These are phyloP conservation scores for Scytalopus superciliaris DNA, from an alignment of 2,113 vertebrate species.

Conservation along the genomic window DNA sequence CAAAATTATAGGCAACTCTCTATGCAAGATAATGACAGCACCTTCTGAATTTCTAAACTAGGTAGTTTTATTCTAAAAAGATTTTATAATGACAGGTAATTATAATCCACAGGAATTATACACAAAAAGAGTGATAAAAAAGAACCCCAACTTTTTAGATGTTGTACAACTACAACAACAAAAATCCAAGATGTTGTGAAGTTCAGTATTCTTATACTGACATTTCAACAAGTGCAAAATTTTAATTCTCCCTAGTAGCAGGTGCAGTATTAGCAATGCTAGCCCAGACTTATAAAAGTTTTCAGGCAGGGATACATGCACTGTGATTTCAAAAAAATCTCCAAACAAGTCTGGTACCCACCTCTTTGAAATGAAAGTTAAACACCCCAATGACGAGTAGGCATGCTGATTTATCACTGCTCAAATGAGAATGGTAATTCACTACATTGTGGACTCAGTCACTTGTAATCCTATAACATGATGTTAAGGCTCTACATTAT, in stretches of 20 bases:
- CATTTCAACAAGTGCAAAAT: not conserved
- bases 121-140: not conserved
- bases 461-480: not conserved
- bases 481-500: not conserved
- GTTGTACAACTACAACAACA: not conserved
- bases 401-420: not conserved
- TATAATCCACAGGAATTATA: not conserved
- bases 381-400: not conserved
- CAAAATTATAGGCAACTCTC: slow-evolving; percentile 2
- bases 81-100: slow-evolving; percentile 5
- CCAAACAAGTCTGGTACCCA: not conserved
- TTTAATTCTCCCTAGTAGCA: not conserved
- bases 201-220: not conserved
- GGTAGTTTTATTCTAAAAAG: not conserved
- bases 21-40: not conserved
- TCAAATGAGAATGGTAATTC: not conserved
- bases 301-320: not conserved
- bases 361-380: not conserved
- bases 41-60: not conserved
- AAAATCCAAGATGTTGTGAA: not conserved
- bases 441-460: not conserved
- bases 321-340: not conserved
- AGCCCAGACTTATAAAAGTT: not conserved
- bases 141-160: not conserved
- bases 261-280: not conserved